Evolutionary conservation across 53 echinoderm and acorn worm genomes (phyloP).

Genomic region (Temnopleurus reevesii): DNA sequence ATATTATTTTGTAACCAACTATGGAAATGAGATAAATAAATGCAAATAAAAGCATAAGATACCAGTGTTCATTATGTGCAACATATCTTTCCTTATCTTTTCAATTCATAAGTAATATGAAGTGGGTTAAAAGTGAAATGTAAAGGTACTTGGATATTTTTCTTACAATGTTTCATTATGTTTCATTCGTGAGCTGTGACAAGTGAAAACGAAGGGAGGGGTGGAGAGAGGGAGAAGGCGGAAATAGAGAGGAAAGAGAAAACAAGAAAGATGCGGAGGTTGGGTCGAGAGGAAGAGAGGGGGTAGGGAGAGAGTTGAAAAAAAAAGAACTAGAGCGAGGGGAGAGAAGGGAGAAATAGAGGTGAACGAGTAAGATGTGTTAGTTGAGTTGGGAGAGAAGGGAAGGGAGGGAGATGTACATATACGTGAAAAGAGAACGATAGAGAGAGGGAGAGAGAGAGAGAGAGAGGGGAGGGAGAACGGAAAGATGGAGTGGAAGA

Average conservation of each 20-base stretch:
- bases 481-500: not conserved
- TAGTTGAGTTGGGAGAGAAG: not conserved
- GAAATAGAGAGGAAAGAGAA: too few relatives aligned
- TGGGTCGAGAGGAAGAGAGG: not conserved
- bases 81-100: too few relatives aligned
- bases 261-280: not conserved
- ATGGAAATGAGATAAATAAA: not conserved
- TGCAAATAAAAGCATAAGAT: not conserved
- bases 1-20: not conserved
- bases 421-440: not conserved
- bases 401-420: not conserved
- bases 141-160: too few relatives aligned
- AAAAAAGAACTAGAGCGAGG: not conserved
- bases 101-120: too few relatives aligned
- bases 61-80: too few relatives aligned
- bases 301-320: not conserved
- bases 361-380: not conserved
- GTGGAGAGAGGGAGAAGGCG: not conserved
- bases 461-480: not conserved
- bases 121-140: too few relatives aligned
- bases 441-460: conserved; percentile 1
- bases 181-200: too few relatives aligned
- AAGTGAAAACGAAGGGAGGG: not conserved
- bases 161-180: too few relatives aligned
- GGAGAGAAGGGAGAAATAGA: not conserved